Evolutionary conservation across 2,797 vertebrate genomes (phyloP), one percentile per base, ranked within the genome.

Genomic region (Sparus aurata): DNA sequence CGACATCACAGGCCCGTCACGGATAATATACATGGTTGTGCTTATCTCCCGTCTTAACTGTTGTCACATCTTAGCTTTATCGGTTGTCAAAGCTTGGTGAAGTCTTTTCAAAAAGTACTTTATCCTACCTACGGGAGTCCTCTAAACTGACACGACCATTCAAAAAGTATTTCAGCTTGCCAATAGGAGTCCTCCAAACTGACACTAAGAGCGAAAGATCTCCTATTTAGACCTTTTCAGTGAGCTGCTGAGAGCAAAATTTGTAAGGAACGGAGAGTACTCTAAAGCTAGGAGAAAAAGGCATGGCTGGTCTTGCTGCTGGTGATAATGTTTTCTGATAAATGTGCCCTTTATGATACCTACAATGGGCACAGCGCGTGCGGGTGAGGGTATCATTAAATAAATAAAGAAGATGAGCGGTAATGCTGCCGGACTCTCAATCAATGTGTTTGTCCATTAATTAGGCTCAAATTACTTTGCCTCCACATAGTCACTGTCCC

Each of bases 401-500:
- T 50, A 3, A 60, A 76, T 61, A 7, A 47, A 23, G 38, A 12
- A 46, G 59, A 50, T 45, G 38, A 30, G 30, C 16, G 34, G 7
- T 38, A 5, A 10, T 17, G 25, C 8, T 49, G 16, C 27, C 45
- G 15, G 30, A 45, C 25, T 57, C 8, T 2, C 27, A 70, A 70
- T 57, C 3, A 61, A 45, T 52, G 46, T 38, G 43, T 75, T 74
- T 74, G 73, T 67, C 38, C 38, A 38, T 38, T 38, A 38, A 38
- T 38, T 38, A 38, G 38, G 10, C 38, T 38, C 38, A 38, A 38
- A 38, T 38, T 38, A 38, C 38, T 11, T 38, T 38, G 9, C 38
- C 38, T 11, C 38, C 38, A 38, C 38, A 38, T 11, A 55, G 23
- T 27, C 47, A 46, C 55, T 76, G 43, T 64, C 15, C 45, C 23